Evolutionary conservation across 2,888 invertebrate species (phyloP).

Genomic region (Eubasilissa splendida): DNA sequence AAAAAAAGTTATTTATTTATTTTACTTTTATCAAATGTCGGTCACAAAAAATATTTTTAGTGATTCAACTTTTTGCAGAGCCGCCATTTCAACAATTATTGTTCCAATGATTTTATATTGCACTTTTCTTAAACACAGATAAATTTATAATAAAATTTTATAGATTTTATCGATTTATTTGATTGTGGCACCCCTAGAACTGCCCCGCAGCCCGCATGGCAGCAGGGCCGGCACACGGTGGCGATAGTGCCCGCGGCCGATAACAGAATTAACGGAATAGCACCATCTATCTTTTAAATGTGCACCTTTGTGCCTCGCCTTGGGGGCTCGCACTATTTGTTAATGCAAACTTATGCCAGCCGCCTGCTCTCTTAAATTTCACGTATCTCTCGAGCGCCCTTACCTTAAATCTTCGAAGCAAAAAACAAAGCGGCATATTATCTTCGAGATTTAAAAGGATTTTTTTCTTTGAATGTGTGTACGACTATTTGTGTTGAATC

Average conservation of each 20-base stretch:
- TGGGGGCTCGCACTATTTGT: conserved; percentile 44
- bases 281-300: conserved; percentile 78
- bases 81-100: too few relatives aligned
- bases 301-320: conserved; percentile 69
- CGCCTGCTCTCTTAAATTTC: conserved; percentile 53
- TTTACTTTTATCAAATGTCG: too few relatives aligned
- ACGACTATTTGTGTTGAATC: too few relatives aligned
- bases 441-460: neutral
- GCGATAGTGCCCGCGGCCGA: conserved; percentile 72
- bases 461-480: neutral
- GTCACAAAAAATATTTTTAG: too few relatives aligned
- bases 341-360: conserved; percentile 56
- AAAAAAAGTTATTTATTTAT: too few relatives aligned
- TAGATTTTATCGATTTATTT: neutral
- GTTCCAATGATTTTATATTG: too few relatives aligned
- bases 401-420: conserved; percentile 15
- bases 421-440: conserved; percentile 23
- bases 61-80: too few relatives aligned
- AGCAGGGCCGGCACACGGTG: conserved; percentile 61
- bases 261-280: conserved; percentile 79
- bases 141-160: too few relatives aligned
- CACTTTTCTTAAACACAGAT: too few relatives aligned
- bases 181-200: conserved; percentile 2
- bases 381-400: conserved; percentile 45
- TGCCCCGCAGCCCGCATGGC: too few relatives aligned